Conservation (phyloP, 2,888 invertebrate species). For the Leucania comma region DNA sequence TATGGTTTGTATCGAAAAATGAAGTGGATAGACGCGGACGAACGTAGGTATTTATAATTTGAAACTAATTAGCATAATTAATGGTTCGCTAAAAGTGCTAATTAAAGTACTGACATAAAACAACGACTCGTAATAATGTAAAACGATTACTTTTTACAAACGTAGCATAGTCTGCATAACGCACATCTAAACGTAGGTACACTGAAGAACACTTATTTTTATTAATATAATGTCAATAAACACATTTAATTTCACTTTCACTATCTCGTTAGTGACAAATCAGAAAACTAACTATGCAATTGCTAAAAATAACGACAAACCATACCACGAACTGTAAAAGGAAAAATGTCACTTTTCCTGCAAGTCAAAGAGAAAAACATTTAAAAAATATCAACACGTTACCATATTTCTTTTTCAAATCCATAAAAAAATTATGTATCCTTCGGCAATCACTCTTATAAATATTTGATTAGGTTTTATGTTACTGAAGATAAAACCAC, state of each 20-base stretch:
- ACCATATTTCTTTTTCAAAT: conserved; percentile 57
- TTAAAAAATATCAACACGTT: conserved; percentile 21
- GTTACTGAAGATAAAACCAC: conserved; percentile 23
- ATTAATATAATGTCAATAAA: background rate
- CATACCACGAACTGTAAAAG: conserved; percentile 9
- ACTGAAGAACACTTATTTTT: background rate
- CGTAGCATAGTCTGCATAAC: background rate
- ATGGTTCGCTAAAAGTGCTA: conserved; percentile 9
- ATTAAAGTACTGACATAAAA: conserved; percentile 8
- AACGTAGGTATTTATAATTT: conserved; percentile 1
- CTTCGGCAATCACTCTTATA: conserved; percentile 39
- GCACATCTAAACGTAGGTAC: background rate
- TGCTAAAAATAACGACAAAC: conserved; percentile 25
- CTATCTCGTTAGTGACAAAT: background rate
- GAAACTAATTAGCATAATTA: conserved; percentile 7
- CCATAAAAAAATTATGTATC: conserved; percentile 47
- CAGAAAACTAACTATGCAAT: background rate
- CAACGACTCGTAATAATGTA: conserved; percentile 2
- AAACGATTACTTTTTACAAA: conserved; percentile 3
- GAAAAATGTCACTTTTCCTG: conserved; percentile 26
- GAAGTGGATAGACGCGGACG: too few species aligned
- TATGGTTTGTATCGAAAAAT: background rate
- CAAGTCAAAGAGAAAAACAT: background rate
- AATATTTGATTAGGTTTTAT: conserved; percentile 46
- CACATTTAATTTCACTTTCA: background rate